phyloP scores from a whole-genome alignment of 2,888 invertebrate genomes.

The Holacanthella duospinosa region DNA sequence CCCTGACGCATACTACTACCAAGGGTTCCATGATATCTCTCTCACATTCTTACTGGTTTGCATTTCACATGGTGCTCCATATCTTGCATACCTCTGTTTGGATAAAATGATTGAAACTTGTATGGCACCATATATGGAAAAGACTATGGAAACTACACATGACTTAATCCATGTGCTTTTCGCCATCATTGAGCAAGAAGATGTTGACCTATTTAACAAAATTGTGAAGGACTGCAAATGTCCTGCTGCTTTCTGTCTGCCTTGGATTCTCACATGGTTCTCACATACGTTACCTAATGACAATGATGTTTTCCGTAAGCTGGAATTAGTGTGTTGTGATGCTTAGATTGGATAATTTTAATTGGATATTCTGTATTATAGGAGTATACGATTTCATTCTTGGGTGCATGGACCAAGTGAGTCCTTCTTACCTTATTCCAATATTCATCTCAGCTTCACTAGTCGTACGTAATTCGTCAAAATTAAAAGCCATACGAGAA shows the following conservation, averaged over 20 bases:
- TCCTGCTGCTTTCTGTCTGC: slow-evolving; percentile 32
- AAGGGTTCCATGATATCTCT: slow-evolving; percentile 37
- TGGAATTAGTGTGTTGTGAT: neutral
- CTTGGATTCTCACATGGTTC: slow-evolving; percentile 37
- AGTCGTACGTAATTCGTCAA: slow-evolving; percentile 22
- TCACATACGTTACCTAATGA: slow-evolving; percentile 35
- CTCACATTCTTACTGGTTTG: slow-evolving; percentile 34
- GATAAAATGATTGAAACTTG: slow-evolving; percentile 29
- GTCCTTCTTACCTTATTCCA: slow-evolving; percentile 27
- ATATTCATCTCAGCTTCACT: slow-evolving; percentile 31
- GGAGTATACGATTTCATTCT: slow-evolving; percentile 35
- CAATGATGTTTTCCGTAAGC: slow-evolving; percentile 32
- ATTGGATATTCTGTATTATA: slow-evolving; percentile 11
- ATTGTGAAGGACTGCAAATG: slow-evolving; percentile 32
- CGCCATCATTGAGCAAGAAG: slow-evolving; percentile 30
- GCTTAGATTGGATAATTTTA: no score
- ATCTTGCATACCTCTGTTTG: slow-evolving; percentile 31
- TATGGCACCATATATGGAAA: slow-evolving; percentile 34
- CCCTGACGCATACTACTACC: slow-evolving; percentile 32
- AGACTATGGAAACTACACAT: slow-evolving; percentile 33
- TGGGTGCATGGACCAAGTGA: slow-evolving; percentile 21
- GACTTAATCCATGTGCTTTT: slow-evolving; percentile 32
- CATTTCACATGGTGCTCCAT: slow-evolving; percentile 28
- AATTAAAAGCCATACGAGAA: slow-evolving; percentile 17
- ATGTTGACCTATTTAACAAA: slow-evolving; percentile 26